These are phyloP conservation scores for Dasypus novemcinctus DNA, from an alignment of 2,113 vertebrate species.

Conservation along the genomic window DNA sequence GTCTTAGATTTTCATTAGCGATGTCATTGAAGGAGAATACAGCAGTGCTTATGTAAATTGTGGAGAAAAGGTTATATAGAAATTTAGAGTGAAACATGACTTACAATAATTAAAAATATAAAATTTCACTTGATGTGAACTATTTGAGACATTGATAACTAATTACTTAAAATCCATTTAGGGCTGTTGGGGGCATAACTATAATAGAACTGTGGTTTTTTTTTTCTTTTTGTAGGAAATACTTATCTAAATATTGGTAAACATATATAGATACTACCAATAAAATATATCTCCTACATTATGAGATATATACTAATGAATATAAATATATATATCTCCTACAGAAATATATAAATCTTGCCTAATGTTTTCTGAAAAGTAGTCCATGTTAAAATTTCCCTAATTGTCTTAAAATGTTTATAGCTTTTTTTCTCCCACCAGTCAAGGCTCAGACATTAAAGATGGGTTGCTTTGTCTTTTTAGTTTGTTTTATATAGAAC, in stretches of 20 bases:
- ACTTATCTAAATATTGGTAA: background rate
- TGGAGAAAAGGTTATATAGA: background rate
- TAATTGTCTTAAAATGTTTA: background rate
- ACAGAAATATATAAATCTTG: background rate
- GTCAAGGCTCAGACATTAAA: background rate
- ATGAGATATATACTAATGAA: background rate
- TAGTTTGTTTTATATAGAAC: background rate
- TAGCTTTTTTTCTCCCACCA: background rate
- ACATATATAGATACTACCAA: background rate
- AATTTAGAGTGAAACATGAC: constrained; percentile 7
- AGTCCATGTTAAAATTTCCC: background rate
- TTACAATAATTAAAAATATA: background rate
- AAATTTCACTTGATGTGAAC: background rate
- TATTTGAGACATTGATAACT: background rate
- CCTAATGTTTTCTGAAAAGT: background rate
- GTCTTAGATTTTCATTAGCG: background rate
- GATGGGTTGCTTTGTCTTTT: background rate
- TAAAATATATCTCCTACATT: background rate
- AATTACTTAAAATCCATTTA: background rate
- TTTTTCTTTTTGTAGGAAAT: background rate
- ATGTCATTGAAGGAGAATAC: background rate
- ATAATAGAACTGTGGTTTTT: background rate
- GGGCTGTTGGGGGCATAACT: background rate
- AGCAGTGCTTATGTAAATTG: background rate
- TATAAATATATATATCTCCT: background rate